Conservation (phyloP, 2,113 vertebrate genomes). For the Pampusana beccarii region DNA sequence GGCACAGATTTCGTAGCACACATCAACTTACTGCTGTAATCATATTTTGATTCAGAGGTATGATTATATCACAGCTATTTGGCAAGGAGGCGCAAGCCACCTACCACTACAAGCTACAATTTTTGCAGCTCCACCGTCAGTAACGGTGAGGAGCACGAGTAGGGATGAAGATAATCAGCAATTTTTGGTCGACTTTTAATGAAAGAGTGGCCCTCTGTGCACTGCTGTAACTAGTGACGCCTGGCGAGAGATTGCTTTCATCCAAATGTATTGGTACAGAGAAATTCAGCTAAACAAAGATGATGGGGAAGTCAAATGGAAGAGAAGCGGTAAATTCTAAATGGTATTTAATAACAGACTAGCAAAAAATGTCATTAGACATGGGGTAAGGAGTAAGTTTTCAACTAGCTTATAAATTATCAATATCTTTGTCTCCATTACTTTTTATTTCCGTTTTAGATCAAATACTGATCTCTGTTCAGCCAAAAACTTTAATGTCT, state of each 20-base stretch:
- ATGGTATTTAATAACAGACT: background rate
- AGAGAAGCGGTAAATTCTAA: background rate
- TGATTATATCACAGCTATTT: background rate
- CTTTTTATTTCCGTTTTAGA: constrained; percentile 4
- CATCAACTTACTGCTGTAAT: background rate
- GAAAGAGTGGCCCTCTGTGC: too few species aligned
- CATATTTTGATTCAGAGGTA: background rate
- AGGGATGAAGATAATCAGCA: background rate
- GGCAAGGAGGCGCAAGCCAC: background rate
- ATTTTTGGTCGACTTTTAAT: too few species aligned
- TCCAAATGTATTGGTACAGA: background rate
- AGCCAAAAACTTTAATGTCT: constrained; percentile 9
- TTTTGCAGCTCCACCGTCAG: background rate
- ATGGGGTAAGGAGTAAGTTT: background rate
- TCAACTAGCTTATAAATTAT: background rate
- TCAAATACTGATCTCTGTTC: constrained; percentile 22
- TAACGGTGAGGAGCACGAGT: background rate
- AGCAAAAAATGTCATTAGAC: constrained; percentile 4
- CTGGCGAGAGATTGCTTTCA: background rate
- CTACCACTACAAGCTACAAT: background rate
- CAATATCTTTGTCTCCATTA: background rate
- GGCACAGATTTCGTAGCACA: background rate
- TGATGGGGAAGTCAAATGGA: background rate
- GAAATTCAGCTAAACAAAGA: background rate
- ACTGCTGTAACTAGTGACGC: too few species aligned